Evolutionary conservation across 2,888 invertebrate species (phyloP), one percentile per base, ranked within the genome.

Genomic region (Anagyrus pseudococci): DNA sequence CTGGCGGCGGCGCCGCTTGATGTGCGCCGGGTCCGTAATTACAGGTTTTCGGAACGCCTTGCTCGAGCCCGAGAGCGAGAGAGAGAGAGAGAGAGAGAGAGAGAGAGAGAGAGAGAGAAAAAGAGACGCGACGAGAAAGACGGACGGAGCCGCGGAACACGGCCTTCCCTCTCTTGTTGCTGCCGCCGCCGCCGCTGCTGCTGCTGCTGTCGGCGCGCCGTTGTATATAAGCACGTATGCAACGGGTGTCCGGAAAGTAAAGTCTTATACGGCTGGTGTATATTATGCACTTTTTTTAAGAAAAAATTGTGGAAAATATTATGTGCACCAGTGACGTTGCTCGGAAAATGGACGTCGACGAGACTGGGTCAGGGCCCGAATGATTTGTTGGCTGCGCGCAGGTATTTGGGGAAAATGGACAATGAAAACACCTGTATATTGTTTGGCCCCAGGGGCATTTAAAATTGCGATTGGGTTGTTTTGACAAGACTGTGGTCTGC

Each of bases 21-120:
- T 79, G 79, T 79, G 75, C 77, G 75, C 75, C 77, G 78, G 79
- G 76, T 75, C 75, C 78, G 79, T 79, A 79, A 79, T 79, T 79
- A 79, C 79, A 79, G 79, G 79, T 78, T 79, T 79, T 79, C 71
- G 72, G 73, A 72, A 74, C 72, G 75, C 75, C 75, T 73, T 69
- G 72, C 72, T 70, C 71, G 64, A 22, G 19, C 20, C n/a, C 47
- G 43, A 49, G 53, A 53, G 62, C 49, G 58, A 48, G 26, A 44
- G 58, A n/a, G n/a, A n/a, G n/a, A n/a, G n/a, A n/a, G n/a, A n/a
- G n/a, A n/a, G n/a, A n/a, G n/a, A n/a, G n/a, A n/a, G n/a, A n/a
- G n/a, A n/a, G n/a, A n/a, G n/a, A n/a, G n/a, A n/a, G n/a, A n/a
- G n/a, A n/a, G n/a, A n/a, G n/a, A n/a, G n/a, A n/a, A n/a, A n/a